A percentile compares a stretch with the other conserved stretches of the same genome.
Conservation (phyloP, 2,797 vertebrate species). For the Presbytis comata region DNA sequence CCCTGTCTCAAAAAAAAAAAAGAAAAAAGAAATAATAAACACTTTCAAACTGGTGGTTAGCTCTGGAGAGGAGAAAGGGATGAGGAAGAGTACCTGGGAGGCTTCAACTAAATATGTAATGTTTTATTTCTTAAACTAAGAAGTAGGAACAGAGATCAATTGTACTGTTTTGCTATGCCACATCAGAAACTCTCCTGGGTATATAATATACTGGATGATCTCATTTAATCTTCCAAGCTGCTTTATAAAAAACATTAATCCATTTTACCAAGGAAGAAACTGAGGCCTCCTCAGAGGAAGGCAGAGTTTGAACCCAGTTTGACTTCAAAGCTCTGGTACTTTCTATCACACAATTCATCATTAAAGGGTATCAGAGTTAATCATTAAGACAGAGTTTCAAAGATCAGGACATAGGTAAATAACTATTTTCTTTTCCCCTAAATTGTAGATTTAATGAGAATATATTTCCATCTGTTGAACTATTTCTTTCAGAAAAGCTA, state of each 20-base stretch:
- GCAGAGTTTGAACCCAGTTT: background rate
- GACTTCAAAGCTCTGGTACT: background rate
- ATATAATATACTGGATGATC: background rate
- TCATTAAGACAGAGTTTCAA: background rate
- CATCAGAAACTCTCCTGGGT: background rate
- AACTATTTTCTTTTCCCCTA: background rate
- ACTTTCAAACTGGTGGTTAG: background rate
- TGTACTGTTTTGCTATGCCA: background rate
- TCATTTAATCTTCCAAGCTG: background rate
- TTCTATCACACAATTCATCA: background rate
- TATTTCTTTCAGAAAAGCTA: background rate
- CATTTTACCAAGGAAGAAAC: background rate
- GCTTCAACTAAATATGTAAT: accelerated
- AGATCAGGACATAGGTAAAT: background rate
- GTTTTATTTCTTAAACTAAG: background rate
- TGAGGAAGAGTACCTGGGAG: background rate
- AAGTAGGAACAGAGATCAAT: background rate
- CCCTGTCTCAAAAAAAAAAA: background rate
- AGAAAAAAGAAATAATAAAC: background rate
- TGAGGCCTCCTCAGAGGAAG: background rate
- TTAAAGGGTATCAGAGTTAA: background rate
- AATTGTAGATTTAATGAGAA: background rate
- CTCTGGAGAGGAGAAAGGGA: background rate
- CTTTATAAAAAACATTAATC: background rate
- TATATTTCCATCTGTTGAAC: background rate